Conservation (phyloP, 2,888 invertebrate species). For the Lamproptera curius region DNA sequence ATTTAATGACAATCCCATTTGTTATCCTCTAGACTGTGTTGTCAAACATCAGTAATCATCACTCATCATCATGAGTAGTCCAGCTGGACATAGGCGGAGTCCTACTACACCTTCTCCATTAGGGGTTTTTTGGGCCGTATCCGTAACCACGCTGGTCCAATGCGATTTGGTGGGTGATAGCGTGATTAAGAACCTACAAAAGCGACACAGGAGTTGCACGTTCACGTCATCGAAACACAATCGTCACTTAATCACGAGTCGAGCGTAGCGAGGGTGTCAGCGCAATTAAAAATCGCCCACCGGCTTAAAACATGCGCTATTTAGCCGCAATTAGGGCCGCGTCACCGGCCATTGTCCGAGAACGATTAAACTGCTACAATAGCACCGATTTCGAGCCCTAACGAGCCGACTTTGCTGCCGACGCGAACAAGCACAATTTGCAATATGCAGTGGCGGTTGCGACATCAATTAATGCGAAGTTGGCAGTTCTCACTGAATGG, state of each 20-base stretch:
- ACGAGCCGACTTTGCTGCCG: constrained; percentile 72
- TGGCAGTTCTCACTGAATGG: too few relatives aligned
- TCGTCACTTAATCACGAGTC: constrained; percentile 37
- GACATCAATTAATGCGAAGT: not conserved
- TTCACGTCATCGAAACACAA: constrained; percentile 12
- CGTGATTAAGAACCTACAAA: too few relatives aligned
- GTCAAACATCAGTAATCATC: too few relatives aligned
- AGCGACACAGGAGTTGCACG: too few relatives aligned
- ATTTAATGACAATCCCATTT: too few relatives aligned
- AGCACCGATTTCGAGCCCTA: constrained; percentile 64
- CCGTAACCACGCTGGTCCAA: too few relatives aligned
- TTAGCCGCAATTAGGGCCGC: constrained; percentile 69
- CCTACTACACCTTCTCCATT: too few relatives aligned
- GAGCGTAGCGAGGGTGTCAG: constrained; percentile 51
- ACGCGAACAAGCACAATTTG: constrained; percentile 70
- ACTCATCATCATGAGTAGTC: too few relatives aligned
- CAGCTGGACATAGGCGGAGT: too few relatives aligned
- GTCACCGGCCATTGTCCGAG: constrained; percentile 70
- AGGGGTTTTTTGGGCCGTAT: too few relatives aligned
- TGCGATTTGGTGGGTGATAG: too few relatives aligned
- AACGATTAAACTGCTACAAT: constrained; percentile 69
- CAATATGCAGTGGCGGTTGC: constrained; percentile 31
- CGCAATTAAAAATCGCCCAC: constrained; percentile 36
- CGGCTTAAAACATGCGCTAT: constrained; percentile 51
- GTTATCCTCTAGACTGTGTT: too few relatives aligned